Evolutionary conservation across 2,113 vertebrate genomes (phyloP).

Genomic region (Neotragus moschatus): DNA sequence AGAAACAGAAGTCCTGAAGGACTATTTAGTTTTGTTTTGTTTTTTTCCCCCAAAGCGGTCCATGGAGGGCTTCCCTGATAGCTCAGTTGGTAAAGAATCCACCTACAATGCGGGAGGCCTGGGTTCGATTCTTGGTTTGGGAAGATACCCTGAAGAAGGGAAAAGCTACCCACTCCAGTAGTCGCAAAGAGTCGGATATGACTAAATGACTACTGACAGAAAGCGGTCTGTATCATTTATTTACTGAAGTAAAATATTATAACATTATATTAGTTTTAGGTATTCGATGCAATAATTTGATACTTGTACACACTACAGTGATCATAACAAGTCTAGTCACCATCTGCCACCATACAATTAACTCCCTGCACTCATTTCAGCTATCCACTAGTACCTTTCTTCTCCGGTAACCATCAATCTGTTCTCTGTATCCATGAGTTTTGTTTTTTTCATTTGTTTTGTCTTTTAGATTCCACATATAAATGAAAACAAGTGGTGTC

Average conservation of each 20-base stretch:
- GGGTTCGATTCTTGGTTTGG: neutral
- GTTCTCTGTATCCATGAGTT: neutral
- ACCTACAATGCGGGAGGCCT: neutral
- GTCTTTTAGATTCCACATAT: neutral
- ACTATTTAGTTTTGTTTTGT: neutral
- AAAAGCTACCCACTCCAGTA: neutral
- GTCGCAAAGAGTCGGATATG: neutral
- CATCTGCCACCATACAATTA: neutral
- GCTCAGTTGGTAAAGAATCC: neutral
- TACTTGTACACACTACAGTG: neutral
- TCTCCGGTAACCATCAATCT: neutral
- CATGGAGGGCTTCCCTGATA: neutral
- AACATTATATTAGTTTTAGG: neutral
- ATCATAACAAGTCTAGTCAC: neutral
- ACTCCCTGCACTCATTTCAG: neutral
- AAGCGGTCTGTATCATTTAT: neutral
- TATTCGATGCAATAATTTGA: neutral
- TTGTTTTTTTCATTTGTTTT: neutral
- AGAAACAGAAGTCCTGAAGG: neutral
- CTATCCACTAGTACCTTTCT: neutral
- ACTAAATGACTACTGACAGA: too few species aligned
- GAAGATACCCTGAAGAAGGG: neutral
- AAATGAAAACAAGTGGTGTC: neutral
- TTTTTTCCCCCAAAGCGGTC: accelerated
- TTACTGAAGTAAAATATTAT: neutral